Percentiles rank a stretch among this genome's conserved stretches.
Evolutionary conservation across 2,888 invertebrate species (phyloP).

Genomic region (Brachycybe producta): DNA sequence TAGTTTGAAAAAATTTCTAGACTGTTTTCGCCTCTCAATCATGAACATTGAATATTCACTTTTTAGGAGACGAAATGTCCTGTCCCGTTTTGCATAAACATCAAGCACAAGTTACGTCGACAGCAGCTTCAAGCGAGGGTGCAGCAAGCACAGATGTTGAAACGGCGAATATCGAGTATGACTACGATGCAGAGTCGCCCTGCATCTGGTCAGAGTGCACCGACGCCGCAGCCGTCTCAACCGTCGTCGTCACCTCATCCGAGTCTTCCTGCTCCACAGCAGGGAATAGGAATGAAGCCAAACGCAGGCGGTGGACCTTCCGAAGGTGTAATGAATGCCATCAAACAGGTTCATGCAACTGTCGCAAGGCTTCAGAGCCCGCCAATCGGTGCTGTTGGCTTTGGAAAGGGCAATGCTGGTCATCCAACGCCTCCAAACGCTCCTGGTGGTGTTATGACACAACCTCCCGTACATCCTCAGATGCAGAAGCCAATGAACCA

Average conservation of each 20-base stretch:
- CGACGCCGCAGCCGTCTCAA: constrained; percentile 37
- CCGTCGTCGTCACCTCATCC: constrained; percentile 27
- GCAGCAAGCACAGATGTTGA: constrained; percentile 85
- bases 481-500: constrained; percentile 22
- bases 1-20: too few relatives aligned
- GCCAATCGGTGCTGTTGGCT: constrained; percentile 45
- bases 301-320: constrained; percentile 60
- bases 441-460: constrained; percentile 22
- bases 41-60: too few relatives aligned
- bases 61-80: constrained; percentile 74
- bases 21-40: too few relatives aligned
- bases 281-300: constrained; percentile 49
- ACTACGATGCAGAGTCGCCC: constrained; percentile 25
- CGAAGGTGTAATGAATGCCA: constrained; percentile 35
- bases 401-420: constrained; percentile 56
- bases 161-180: constrained; percentile 45
- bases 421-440: constrained; percentile 23
- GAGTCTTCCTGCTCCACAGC: constrained; percentile 21
- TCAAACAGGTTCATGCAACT: constrained; percentile 64
- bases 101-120: constrained; percentile 93
- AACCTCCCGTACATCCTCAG: constrained; percentile 21
- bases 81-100: constrained; percentile 97
- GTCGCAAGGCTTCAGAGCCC: constrained; percentile 79
- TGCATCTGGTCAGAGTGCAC: not conserved
- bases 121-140: constrained; percentile 90